Base-by-base conservation (phyloP, 2,888 invertebrate species). In the Mimas tiliae region DNA sequence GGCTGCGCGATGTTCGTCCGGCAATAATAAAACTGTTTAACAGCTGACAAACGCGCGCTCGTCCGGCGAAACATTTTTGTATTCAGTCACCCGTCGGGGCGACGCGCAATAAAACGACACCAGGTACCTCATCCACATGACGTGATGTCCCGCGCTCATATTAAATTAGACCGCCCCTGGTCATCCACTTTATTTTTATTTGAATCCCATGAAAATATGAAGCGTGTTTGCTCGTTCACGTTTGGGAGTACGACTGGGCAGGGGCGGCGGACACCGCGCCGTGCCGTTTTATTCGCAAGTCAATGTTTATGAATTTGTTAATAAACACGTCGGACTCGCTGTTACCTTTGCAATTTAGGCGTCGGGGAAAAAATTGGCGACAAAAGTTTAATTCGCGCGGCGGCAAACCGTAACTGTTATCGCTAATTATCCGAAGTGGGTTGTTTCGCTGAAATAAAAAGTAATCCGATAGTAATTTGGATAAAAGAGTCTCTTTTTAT, bases 1-100 rank as follows among this genome's bases (percentile, higher is more conserved):
- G 89, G 85, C 88, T 85, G 86, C 74, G 82, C 89, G 82, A 88
- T 89, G 89, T 87, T 86, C 87, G 88, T 88, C 90, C 88, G 80
- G 87, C 89, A 89, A 92, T 92, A 93, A 93, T 90, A 91, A 90
- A 93, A 93, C 91, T 92, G 90, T 92, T 92, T 90, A 93, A 91
- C 92, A 93, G 91, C 91, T 92, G 90, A 90, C 91, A 86, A 89
- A 87, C 87, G 88, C 79, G 80, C 80, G 79, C 81, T 69, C 69
- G 66, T 67, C 81, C 82, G 82, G 78, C 83, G 81, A 80, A 83
- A 86, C 86, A 86, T 88, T 89, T 87, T 89, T 84, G 86, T 86
- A 85, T 88, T 86, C 88, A 84, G 85, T 84, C 85, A 82, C 70
- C 79, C 82, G 83, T 80, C 88, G 86, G 42, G n/a, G 58, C 55